A percentile compares a stretch with the other conserved stretches of the same genome.
phyloP scores from a whole-genome alignment of 1,140 invertebrate genomes.

The Drosophila kohkoa region DNA sequence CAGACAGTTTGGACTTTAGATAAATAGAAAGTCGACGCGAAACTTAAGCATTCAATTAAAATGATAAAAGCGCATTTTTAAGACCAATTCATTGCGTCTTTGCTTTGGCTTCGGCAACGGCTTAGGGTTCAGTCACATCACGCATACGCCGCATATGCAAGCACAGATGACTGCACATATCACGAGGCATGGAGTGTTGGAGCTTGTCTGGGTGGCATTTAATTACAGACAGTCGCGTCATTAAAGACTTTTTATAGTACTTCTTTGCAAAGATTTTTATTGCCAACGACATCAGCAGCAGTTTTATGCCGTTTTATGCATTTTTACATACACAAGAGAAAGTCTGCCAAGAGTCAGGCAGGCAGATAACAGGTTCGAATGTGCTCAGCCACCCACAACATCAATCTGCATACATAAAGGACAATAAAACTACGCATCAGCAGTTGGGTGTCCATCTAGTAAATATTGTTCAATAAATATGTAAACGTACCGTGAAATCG shows the following conservation, averaged over 20 bases:
- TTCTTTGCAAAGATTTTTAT: constrained; percentile 76
- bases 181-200: neutral
- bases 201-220: constrained; percentile 55
- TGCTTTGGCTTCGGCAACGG: constrained; percentile 1
- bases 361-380: constrained; percentile 27
- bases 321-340: constrained; percentile 42
- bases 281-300: constrained; percentile 54
- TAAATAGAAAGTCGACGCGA: constrained; percentile 22
- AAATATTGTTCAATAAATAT: constrained; percentile 42
- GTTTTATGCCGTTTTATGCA: constrained; percentile 73
- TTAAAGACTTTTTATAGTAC: constrained; percentile 77
- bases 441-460: constrained; percentile 25
- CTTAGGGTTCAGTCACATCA: constrained; percentile 68
- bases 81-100: constrained; percentile 37
- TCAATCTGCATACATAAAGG: constrained; percentile 30
- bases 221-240: constrained; percentile 77
- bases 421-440: constrained; percentile 47
- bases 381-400: constrained; percentile 8
- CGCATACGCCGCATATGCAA: constrained; percentile 56
- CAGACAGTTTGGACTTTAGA: constrained; percentile 19
- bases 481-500: constrained; percentile 36
- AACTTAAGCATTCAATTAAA: constrained; percentile 61
- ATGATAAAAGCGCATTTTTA: constrained; percentile 60
- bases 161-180: constrained; percentile 6
- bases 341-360: constrained; percentile 18